Evolutionary conservation across 2,797 vertebrate species (phyloP).

Genomic region (Acrocephalus scirpaceus): DNA sequence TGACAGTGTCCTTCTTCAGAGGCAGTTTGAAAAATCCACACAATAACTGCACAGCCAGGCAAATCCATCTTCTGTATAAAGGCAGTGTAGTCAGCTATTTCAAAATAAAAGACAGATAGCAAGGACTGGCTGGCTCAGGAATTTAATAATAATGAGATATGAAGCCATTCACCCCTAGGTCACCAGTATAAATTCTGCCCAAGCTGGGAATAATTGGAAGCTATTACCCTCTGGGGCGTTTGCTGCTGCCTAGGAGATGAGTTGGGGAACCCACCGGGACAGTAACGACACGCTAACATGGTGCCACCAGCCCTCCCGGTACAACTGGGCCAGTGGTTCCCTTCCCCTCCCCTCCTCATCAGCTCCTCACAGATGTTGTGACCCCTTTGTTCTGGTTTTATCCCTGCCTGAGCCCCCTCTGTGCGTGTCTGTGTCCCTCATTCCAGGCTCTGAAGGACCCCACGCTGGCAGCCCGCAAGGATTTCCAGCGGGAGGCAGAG

Average conservation of each 20-base stretch:
- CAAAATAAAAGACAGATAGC: conserved; percentile 65
- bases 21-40: conserved; percentile 61
- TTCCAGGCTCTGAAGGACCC: conserved; percentile 93
- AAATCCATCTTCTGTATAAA: conserved; percentile 67
- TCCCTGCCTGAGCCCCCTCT: background rate
- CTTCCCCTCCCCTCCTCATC: background rate
- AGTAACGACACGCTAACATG: fast-evolving
- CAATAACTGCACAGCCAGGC: conserved; percentile 47
- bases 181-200: conserved; percentile 58
- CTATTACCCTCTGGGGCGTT: conserved; percentile 49
- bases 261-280: background rate
- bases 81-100: conserved; percentile 56
- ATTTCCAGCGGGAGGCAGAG: conserved; percentile 97
- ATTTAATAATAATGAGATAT: conserved; percentile 71
- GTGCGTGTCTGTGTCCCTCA: background rate
- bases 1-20: conserved; percentile 63
- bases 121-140: conserved; percentile 51
- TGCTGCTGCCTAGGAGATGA: conserved; percentile 26
- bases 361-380: background rate
- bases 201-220: conserved; percentile 64
- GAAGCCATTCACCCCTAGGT: conserved; percentile 55
- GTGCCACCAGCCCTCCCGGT: background rate
- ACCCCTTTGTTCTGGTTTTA: background rate
- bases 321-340: fast-evolving
- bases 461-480: conserved; percentile 92